Percentiles rank a stretch among this genome's conserved stretches.
Conservation (phyloP, 2,113 vertebrate genomes). For the Petrocephalus microphthalmus region DNA sequence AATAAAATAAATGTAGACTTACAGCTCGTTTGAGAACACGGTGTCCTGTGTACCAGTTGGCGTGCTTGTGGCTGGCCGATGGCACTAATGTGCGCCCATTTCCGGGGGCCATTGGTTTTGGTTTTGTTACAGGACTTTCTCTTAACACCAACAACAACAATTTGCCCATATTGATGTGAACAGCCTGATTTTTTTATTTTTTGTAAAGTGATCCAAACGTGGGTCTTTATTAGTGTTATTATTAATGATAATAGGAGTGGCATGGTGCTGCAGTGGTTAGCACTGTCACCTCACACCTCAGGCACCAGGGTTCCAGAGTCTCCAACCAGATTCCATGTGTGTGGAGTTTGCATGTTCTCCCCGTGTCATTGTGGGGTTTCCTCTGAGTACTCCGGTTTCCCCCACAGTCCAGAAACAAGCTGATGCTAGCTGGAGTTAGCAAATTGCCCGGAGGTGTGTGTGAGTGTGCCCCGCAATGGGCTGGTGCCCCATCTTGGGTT, state of each 20-base stretch:
- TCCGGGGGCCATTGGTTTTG: neutral
- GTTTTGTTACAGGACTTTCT: neutral
- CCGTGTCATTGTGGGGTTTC: too few relatives aligned
- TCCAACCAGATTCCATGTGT: too few relatives aligned
- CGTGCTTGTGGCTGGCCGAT: neutral
- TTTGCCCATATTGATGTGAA: neutral
- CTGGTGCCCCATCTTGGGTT: too few relatives aligned
- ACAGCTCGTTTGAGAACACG: neutral
- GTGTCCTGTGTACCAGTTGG: neutral
- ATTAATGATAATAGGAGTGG: neutral
- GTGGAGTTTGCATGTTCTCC: too few relatives aligned
- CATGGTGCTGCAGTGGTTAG: too few relatives aligned
- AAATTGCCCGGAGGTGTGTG: too few relatives aligned
- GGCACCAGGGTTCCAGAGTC: too few relatives aligned
- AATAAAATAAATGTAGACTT: neutral
- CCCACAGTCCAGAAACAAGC: too few relatives aligned
- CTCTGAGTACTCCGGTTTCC: too few relatives aligned
- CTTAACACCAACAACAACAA: neutral
- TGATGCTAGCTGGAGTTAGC: too few relatives aligned
- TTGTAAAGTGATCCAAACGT: neutral
- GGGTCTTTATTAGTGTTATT: neutral
- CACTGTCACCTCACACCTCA: too few relatives aligned
- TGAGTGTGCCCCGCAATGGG: too few relatives aligned
- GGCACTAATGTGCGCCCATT: neutral
- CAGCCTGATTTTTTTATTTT: neutral